phyloP scores from a whole-genome alignment of 2,113 vertebrate species.

The Microtus oregoni region DNA sequence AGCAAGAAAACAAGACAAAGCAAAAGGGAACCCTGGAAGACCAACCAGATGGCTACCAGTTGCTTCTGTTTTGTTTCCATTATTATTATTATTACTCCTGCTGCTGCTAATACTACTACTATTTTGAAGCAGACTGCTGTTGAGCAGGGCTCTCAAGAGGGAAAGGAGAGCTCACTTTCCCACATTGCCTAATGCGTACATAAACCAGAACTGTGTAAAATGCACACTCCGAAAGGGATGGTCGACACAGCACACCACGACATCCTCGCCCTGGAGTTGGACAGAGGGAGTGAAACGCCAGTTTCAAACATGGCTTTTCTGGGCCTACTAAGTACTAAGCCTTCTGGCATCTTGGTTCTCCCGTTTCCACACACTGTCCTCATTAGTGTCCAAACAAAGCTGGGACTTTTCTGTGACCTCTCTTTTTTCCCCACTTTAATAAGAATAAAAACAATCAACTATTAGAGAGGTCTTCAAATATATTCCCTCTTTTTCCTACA shows the following conservation, averaged over 20 bases:
- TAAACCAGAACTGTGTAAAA: slow-evolving; percentile 52
- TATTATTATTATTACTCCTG: too few species aligned
- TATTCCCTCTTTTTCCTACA: slow-evolving; percentile 31
- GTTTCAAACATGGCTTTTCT: slow-evolving; percentile 56
- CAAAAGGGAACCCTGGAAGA: not conserved
- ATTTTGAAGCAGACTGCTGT: not conserved
- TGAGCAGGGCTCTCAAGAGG: not conserved
- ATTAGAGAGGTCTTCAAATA: not conserved
- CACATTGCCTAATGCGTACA: slow-evolving; percentile 41
- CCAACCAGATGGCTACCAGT: not conserved
- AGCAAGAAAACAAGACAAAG: slow-evolving; percentile 45
- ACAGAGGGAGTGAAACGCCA: slow-evolving; percentile 12
- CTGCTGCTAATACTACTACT: too few species aligned
- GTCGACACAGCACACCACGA: not conserved
- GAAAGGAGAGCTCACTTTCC: not conserved
- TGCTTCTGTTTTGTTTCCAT: not conserved
- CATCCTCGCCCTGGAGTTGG: not conserved
- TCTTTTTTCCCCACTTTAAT: not conserved
- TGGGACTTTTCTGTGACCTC: not conserved
- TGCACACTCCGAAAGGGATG: not conserved
- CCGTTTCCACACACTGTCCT: not conserved
- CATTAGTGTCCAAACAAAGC: not conserved
- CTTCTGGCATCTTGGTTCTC: not conserved
- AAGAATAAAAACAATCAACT: not conserved
- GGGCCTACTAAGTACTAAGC: not conserved